Percentiles rank a stretch among this genome's conserved stretches.
phyloP scores from a whole-genome alignment of 2,113 vertebrate species.

The Neomonachus schauinslandi region DNA sequence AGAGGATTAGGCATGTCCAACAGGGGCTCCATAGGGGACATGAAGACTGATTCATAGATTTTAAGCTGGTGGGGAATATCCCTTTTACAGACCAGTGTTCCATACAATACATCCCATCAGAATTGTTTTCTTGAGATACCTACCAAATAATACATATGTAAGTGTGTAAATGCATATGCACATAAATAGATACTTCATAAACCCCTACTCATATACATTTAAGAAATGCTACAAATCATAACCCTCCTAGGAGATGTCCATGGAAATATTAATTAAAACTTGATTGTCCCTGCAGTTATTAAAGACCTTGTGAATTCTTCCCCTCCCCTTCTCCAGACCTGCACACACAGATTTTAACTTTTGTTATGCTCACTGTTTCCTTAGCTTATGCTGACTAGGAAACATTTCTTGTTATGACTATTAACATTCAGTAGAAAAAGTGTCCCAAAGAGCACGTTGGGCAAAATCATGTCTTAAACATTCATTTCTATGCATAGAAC shows the following conservation, averaged over 20 bases:
- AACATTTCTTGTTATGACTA: neutral
- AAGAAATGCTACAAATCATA: neutral
- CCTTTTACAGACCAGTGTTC: neutral
- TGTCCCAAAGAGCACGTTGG: neutral
- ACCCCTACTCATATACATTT: neutral
- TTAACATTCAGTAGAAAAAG: slow-evolving; percentile 8
- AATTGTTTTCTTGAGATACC: neutral
- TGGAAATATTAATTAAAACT: neutral
- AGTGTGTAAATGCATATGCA: neutral
- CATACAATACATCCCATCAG: neutral
- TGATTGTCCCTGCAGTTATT: neutral
- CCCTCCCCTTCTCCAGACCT: neutral
- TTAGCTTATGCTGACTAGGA: neutral
- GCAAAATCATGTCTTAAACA: neutral
- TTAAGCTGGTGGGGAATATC: neutral
- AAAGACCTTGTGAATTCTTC: neutral
- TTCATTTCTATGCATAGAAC: neutral
- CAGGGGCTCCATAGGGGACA: neutral
- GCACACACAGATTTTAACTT: neutral
- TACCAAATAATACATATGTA: neutral
- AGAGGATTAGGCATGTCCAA: neutral
- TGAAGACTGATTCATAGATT: neutral
- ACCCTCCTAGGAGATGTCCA: neutral
- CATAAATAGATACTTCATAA: neutral
- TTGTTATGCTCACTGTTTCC: neutral